phyloP scores from a whole-genome alignment of 2,113 vertebrate genomes.

The Camarhynchus parvulus region DNA sequence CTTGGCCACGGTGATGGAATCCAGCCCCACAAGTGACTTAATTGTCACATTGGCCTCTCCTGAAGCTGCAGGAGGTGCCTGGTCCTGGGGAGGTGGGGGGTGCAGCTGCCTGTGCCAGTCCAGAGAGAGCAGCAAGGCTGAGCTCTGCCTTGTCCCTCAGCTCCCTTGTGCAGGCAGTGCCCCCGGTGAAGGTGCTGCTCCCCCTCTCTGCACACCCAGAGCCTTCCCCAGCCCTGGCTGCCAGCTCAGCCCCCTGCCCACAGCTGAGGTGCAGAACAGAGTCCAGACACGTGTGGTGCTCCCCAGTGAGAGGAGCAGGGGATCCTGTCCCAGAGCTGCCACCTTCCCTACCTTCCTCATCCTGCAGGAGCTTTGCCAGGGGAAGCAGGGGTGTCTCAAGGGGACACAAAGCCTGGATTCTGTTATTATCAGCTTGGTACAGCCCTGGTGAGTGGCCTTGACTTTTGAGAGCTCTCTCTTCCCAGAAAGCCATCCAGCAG shows the following conservation, averaged over 20 bases:
- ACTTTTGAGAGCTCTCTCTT: background rate
- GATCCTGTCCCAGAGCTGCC: background rate
- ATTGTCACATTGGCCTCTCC: background rate
- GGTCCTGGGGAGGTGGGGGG: background rate
- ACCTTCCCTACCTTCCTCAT: background rate
- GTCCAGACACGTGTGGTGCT: accelerated
- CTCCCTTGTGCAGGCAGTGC: background rate
- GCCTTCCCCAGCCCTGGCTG: background rate
- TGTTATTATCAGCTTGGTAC: background rate
- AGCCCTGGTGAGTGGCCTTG: background rate
- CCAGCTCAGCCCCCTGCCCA: background rate
- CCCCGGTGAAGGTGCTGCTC: background rate
- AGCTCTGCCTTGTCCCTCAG: background rate
- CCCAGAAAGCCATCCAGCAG: background rate
- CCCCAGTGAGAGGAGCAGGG: background rate
- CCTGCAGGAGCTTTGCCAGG: background rate
- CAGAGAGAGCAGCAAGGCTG: background rate
- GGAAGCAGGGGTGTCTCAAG: background rate
- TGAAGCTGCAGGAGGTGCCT: background rate
- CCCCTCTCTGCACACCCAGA: background rate
- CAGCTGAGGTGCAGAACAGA: background rate
- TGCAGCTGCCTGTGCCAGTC: background rate
- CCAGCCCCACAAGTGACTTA: background rate
- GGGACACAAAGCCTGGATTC: background rate
- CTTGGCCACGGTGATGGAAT: background rate